Percentiles rank a stretch among this genome's conserved stretches.
Evolutionary conservation across 2,797 vertebrate genomes (phyloP).

Genomic region (Sitta carolinensis): DNA sequence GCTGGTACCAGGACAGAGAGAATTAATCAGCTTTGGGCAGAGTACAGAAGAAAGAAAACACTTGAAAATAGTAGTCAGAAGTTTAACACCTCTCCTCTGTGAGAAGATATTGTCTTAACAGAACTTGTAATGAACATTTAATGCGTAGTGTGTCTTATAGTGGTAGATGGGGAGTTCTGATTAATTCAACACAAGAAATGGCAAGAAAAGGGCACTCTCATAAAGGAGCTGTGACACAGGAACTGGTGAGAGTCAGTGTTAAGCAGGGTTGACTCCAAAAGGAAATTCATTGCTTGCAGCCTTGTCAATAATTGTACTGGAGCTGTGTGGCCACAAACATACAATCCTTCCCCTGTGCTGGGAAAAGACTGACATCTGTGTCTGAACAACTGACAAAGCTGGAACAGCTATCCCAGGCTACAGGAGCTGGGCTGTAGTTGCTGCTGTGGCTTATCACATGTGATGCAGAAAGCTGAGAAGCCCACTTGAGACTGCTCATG

Average conservation of each 20-base stretch:
- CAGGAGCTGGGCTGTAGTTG: not conserved
- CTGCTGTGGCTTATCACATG: not conserved
- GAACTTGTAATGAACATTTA: slow-evolving; percentile 64
- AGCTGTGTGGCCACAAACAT: not conserved
- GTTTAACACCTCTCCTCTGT: slow-evolving; percentile 61
- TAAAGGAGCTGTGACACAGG: not conserved
- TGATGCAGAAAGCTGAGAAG: not conserved
- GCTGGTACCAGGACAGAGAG: slow-evolving; percentile 42
- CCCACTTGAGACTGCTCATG: not conserved
- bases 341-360: not conserved
- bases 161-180: slow-evolving; percentile 25
- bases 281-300: not conserved
- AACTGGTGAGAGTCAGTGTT: not conserved
- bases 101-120: slow-evolving; percentile 57
- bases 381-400: not conserved
- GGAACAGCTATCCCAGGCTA: not conserved
- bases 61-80: slow-evolving; percentile 64
- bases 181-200: slow-evolving; percentile 49
- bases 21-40: slow-evolving; percentile 64
- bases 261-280: not conserved
- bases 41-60: slow-evolving; percentile 63
- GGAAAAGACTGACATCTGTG: fast-evolving
- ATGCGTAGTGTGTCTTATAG: slow-evolving; percentile 9
- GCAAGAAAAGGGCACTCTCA: slow-evolving; percentile 10
- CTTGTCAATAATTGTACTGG: not conserved